Evolutionary conservation across 1,140 invertebrate genomes (phyloP), one percentile per base, ranked within the genome.

Genomic region (Coenobita brevimanus): DNA sequence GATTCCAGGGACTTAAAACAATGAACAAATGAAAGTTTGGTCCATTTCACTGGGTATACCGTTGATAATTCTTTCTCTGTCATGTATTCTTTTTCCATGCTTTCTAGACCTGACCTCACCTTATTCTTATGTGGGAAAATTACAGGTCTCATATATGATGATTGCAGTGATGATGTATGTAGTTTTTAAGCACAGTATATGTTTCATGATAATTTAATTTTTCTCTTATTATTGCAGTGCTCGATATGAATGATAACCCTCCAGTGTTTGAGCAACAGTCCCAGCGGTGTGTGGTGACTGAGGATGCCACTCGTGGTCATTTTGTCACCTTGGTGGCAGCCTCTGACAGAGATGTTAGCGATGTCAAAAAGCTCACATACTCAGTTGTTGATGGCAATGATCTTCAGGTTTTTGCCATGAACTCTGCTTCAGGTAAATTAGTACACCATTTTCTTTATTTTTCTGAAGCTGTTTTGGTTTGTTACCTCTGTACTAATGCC

Each of bases 291-390:
- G 94, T 94, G 30, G 93, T 99, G 57, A 97, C 96, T 21, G 95
- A 97, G 91, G 95, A 96, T 91, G 97, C 97, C 2, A 94, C 94
- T 90, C 94, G 97, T 69, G 96, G 97, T 80, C 96, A 98, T 93
- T 96, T 98, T 92, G 96, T 99, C 3, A 97, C 96, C 8, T 95
- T 97, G 91, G 96, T 98, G 2, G 95, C 95, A 8, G 98, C 97
- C 0, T 96, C 95, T 91, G 98, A 99, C 94, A 95, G 95, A 0
- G 98, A 99, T 93, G 93, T 93, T 81, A 94, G 95, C 36, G 97
- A 98, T 93, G 94, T 95, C 57, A 93, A 93, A 69, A 94, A 94
- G 71, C 93, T 99, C 13, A 94, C 93, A 0, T 98, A 97, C 92
- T 95, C 96, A 38, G 97, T 98, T 79, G 95, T 96, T 15, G 96